Percentiles rank a stretch among this genome's conserved stretches.
These are phyloP conservation scores for Mya arenaria DNA, from an alignment of 1,140 invertebrate species.

Conservation along the genomic window DNA sequence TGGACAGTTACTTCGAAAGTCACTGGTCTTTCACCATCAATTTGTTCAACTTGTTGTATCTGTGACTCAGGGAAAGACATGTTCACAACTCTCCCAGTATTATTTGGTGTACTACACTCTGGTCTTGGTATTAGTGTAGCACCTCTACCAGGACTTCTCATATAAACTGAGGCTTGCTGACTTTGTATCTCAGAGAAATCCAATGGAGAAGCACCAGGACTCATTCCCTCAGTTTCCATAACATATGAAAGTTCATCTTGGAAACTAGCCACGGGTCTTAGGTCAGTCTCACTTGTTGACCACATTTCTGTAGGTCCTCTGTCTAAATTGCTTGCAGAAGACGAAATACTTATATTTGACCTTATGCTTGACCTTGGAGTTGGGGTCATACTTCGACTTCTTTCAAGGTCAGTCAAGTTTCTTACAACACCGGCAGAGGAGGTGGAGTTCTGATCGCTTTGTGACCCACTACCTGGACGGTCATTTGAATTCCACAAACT, in stretches of 20 bases:
- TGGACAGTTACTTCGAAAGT: conserved; percentile 72
- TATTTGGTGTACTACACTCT: conserved; percentile 39
- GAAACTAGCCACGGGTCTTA: conserved; percentile 38
- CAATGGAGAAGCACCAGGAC: conserved; percentile 44
- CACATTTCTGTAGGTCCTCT: conserved; percentile 61
- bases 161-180: conserved; percentile 23
- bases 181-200: conserved; percentile 5
- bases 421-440: conserved; percentile 50
- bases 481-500: conserved; percentile 70
- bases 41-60: conserved; percentile 13
- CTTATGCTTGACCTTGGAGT: conserved; percentile 36
- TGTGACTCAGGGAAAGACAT: conserved; percentile 48
- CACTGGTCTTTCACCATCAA: conserved; percentile 46
- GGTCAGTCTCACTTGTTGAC: conserved; percentile 56
- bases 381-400: conserved; percentile 7
- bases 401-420: conserved; percentile 14
- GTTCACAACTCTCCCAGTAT: neutral
- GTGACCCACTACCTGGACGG: conserved; percentile 51
- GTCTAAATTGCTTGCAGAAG: conserved; percentile 48
- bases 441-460: conserved; percentile 31
- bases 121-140: neutral
- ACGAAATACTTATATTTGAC: conserved; percentile 41
- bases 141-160: neutral
- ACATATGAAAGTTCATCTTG: conserved; percentile 59
- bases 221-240: conserved; percentile 63